Percentiles rank a stretch among this genome's conserved stretches.
Evolutionary conservation across 1,140 invertebrate species (phyloP).

Genomic region (Neodiprion pinetum): DNA sequence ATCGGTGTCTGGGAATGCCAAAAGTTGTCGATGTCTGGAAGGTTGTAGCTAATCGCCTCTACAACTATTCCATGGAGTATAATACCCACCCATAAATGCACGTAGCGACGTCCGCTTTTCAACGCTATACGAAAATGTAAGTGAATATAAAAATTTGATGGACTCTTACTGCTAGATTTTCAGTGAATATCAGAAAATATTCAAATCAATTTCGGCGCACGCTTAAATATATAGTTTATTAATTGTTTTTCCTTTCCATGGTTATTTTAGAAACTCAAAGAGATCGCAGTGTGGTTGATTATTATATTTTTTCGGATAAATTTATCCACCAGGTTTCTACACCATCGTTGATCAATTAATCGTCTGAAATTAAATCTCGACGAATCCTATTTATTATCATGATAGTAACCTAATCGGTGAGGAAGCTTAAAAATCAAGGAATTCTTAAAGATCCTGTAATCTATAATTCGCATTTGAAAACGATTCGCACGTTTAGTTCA

Average conservation of each 20-base stretch:
- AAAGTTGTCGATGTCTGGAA: conserved; percentile 77
- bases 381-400: no score
- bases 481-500: no score
- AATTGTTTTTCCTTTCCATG: not conserved
- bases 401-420: no score
- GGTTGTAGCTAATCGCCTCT: conserved; percentile 67
- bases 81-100: conserved; percentile 74
- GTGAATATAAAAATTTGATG: conserved; percentile 18
- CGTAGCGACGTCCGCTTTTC: conserved; percentile 71
- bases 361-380: no score
- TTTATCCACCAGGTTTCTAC: no score
- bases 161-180: not conserved
- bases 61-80: conserved; percentile 72
- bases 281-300: no score
- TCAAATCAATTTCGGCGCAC: not conserved
- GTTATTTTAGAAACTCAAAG: no score
- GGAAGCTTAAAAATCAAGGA: no score
- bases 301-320: no score
- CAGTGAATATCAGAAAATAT: not conserved
- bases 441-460: no score
- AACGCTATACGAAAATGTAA: conserved; percentile 62
- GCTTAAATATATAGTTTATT: conserved; percentile 11
- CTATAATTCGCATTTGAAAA: no score
- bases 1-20: conserved; percentile 80
- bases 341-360: no score